These are phyloP conservation scores for Bos taurus DNA, from an alignment of 2,113 vertebrate species.

Conservation along the genomic window ARS-UCD2.0 NC_037347.1:54526501-54527000, in stretches of 20 bases:
- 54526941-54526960: background rate
- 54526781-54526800: background rate
- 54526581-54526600: background rate
- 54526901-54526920: background rate
- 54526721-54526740: background rate
- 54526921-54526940: background rate
- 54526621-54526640: background rate
- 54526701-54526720: background rate
- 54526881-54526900: background rate
- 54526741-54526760: background rate
- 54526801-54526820: no score
- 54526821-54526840: background rate
- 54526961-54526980: background rate
- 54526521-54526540: background rate
- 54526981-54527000: background rate
- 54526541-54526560: background rate
- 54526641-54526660: background rate
- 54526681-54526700: background rate
- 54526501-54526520: background rate
- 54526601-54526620: background rate
- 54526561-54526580: background rate
- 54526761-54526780: background rate
- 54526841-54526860: background rate
- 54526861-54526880: background rate
- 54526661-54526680: background rate